Base-by-base conservation (phyloP, 2,113 vertebrate genomes). In the Gallinago undulata region DNA sequence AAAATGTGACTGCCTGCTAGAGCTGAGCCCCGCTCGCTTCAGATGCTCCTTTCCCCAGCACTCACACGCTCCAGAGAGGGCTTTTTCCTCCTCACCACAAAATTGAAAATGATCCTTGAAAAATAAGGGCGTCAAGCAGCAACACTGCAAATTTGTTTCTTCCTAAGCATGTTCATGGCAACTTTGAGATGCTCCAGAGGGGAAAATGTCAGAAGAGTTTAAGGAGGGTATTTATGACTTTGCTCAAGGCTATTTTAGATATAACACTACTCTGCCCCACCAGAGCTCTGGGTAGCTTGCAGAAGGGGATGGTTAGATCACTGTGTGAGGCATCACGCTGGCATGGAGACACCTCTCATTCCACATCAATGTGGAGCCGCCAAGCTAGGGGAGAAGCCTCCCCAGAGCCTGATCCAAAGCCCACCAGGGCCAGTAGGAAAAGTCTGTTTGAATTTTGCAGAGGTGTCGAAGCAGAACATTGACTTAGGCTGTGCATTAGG, bases 111-210 rank as follows among this genome's bases (percentile, higher is more conserved):
- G 39, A 87, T 70, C 73, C 66, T 64, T 95, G 60, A 35, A 74
- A 90, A 93, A 90, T 31, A 77, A 92, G 84, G 50, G 79, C 51
- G 69, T 28, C 90, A n/a, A 84, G 79, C 47, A 92, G 79, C 60
- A 63, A 48, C 43, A 13, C 37, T 55, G 55, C 22, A 35, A 17
- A 55, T 74, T 69, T 53, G 48, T 47, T 85, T 66, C 50, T 72
- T 55, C n/a, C 59, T 19, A 45, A 63, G 89, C 1, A 8, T 39
- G 89, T 10, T 74, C 59, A 30, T 1, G 2, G 75, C 79, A 88
- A 60, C 72, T 63, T 16, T 60, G 75, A 90, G 79, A 84, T 11
- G 67, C 63, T 74, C 72, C 47, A 66, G 55, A 75, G 57, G 24
- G 45, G 19, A n/a, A 64, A 80, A 45, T 2, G 12, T 35, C 82